phyloP scores from a whole-genome alignment of 2,888 invertebrate species.

The Melanophora roralis region DNA sequence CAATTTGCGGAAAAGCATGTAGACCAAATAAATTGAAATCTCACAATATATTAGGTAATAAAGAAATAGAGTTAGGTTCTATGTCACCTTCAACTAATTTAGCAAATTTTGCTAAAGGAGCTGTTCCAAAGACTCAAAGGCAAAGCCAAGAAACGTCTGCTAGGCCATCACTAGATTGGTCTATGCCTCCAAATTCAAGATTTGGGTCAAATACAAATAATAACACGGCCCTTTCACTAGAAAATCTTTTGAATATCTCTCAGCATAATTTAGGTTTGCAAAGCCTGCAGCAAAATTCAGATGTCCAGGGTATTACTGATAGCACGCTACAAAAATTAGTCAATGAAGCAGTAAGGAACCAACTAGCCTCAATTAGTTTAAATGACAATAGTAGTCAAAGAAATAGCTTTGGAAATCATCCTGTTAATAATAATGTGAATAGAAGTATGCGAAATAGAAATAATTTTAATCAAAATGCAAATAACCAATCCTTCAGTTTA shows the following conservation, averaged over 20 bases:
- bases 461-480: too few relatives aligned
- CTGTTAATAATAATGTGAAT: not conserved
- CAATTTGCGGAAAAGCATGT: not conserved
- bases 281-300: not conserved
- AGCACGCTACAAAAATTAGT: not conserved
- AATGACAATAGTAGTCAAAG: too few relatives aligned
- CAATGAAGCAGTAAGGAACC: not conserved
- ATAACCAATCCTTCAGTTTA: too few relatives aligned
- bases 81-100: too few relatives aligned
- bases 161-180: not conserved
- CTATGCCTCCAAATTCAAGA: not conserved
- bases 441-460: not conserved
- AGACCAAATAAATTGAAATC: not conserved
- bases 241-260: not conserved
- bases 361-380: not conserved
- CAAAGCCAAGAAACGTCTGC: too few relatives aligned
- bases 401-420: too few relatives aligned
- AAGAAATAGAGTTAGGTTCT: too few relatives aligned
- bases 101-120: not conserved
- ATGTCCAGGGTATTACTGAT: not conserved
- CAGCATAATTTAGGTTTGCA: not conserved
- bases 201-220: not conserved
- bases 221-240: not conserved
- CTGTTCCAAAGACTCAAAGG: not conserved
- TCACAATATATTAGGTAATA: conserved; percentile 16